phyloP scores from a whole-genome alignment of 1,140 invertebrate species.

The Aphis craccivora region DNA sequence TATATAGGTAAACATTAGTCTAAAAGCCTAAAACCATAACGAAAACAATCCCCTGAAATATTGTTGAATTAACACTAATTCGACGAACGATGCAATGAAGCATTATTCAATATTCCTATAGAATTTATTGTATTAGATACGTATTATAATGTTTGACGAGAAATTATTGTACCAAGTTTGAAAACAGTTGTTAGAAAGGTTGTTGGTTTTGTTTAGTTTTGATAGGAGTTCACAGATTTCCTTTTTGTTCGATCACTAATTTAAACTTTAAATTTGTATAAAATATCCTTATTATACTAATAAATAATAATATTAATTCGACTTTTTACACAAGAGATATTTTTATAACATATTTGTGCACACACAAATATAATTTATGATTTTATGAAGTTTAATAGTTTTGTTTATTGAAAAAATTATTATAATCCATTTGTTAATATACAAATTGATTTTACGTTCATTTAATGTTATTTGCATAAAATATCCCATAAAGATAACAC shows the following conservation, averaged over 20 bases:
- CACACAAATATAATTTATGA: neutral
- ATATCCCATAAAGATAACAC: neutral
- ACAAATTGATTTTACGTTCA: neutral
- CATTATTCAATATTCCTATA: neutral
- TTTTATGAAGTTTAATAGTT: neutral
- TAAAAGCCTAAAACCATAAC: neutral
- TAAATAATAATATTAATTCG: neutral
- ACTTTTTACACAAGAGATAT: neutral
- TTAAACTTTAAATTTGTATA: neutral
- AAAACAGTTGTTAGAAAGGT: neutral
- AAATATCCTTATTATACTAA: neutral
- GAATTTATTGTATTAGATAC: neutral
- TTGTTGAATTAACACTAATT: constrained; percentile 8
- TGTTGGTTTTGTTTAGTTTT: neutral
- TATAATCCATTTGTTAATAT: constrained; percentile 16
- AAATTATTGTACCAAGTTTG: neutral
- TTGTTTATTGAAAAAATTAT: constrained; percentile 25
- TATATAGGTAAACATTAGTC: neutral
- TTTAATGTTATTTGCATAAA: constrained; percentile 13
- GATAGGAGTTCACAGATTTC: neutral
- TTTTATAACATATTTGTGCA: neutral
- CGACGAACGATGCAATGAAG: neutral
- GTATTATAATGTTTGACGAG: neutral
- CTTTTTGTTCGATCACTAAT: neutral
- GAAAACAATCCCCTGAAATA: neutral